Evolutionary conservation across 2,888 invertebrate genomes (phyloP).

Genomic region (Ennomos erosarius): DNA sequence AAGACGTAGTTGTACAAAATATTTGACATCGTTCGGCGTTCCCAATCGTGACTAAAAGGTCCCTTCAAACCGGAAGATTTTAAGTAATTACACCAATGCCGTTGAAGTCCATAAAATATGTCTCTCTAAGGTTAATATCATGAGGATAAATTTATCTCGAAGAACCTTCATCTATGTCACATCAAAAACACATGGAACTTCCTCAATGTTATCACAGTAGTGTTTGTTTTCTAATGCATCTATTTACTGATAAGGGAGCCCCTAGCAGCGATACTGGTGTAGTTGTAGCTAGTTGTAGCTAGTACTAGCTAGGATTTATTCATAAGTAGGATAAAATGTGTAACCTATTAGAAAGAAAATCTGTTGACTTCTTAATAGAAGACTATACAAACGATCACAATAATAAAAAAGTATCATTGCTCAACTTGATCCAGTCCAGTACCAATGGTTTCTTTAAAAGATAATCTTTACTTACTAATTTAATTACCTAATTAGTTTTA

Average conservation of each 20-base stretch:
- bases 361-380: constrained; percentile 11
- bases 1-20: too few species aligned
- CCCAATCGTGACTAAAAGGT: constrained; percentile 4
- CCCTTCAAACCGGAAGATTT: constrained; percentile 18
- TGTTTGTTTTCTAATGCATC: constrained; percentile 22
- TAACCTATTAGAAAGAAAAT: constrained; percentile 15
- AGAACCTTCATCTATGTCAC: constrained; percentile 32
- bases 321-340: too few species aligned
- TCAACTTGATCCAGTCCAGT: too few species aligned
- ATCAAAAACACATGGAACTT: constrained; percentile 29
- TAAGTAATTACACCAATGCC: constrained; percentile 24
- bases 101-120: constrained; percentile 28
- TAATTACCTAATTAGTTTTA: too few species aligned
- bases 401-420: too few species aligned
- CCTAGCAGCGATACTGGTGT: not conserved
- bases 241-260: constrained; percentile 12
- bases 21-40: constrained; percentile 1
- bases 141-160: constrained; percentile 34
- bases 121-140: constrained; percentile 35
- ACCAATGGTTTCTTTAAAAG: too few species aligned
- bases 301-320: too few species aligned
- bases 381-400: not conserved
- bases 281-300: too few species aligned
- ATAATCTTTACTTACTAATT: too few species aligned
- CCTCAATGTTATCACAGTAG: constrained; percentile 27